phyloP scores from a whole-genome alignment of 2,113 vertebrate species.

The Prietella phreatophila region DNA sequence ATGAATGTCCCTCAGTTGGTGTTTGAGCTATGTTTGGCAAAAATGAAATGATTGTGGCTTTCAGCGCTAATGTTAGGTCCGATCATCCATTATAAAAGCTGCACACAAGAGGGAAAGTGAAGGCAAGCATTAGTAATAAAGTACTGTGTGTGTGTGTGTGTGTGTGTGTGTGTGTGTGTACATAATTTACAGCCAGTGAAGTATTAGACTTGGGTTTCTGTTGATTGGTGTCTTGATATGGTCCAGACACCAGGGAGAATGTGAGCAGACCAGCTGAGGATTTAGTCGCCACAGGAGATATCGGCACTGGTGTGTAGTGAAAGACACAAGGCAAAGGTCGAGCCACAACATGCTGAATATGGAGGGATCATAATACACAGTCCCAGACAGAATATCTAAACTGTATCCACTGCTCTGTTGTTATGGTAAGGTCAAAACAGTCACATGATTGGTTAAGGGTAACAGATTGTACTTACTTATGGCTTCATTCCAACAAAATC shows the following conservation, averaged over 20 bases:
- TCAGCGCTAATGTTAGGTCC: conserved; percentile 71
- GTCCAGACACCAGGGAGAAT: conserved; percentile 37
- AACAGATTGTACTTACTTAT: neutral
- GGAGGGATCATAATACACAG: conserved; percentile 1
- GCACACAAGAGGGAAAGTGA: conserved; percentile 61
- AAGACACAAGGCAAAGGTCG: conserved; percentile 22
- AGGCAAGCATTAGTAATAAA: conserved; percentile 60
- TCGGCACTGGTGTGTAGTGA: conserved; percentile 3
- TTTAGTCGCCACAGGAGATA: conserved; percentile 32
- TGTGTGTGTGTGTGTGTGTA: neutral
- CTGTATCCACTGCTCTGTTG: neutral
- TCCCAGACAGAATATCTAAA: conserved; percentile 13
- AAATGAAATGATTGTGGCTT: conserved; percentile 69
- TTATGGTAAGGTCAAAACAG: neutral
- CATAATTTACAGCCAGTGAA: conserved; percentile 32
- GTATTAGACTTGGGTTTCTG: conserved; percentile 33
- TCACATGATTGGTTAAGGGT: neutral
- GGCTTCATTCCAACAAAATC: neutral
- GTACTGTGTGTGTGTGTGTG: conserved; percentile 24
- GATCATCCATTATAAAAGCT: conserved; percentile 73
- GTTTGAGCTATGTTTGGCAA: conserved; percentile 64
- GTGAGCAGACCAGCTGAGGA: conserved; percentile 38
- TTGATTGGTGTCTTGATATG: conserved; percentile 31
- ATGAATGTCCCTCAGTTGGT: conserved; percentile 53
- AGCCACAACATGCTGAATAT: neutral